Conservation (phyloP, 2,888 invertebrate genomes). For the Xylophagus ater region DNA sequence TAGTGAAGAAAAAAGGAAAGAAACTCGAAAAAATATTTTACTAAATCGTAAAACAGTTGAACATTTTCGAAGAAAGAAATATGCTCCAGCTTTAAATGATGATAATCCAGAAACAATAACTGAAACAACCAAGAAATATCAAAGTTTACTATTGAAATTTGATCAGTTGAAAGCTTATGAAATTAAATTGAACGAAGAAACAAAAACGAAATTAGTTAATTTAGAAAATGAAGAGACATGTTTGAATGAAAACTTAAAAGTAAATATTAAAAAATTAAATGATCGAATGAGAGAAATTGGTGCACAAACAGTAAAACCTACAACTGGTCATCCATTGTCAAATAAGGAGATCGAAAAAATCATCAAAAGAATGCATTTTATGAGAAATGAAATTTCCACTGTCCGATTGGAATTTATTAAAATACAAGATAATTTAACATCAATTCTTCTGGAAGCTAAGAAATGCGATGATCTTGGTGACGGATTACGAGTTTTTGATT, state of each 20-base stretch:
- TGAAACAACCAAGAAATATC: constrained; percentile 18
- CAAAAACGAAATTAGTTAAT: constrained; percentile 2
- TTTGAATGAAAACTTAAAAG: constrained; percentile 4
- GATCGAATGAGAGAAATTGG: constrained; percentile 14
- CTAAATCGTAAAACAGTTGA: constrained; percentile 24
- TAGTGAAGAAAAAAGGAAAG: not conserved
- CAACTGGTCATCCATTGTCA: constrained; percentile 7
- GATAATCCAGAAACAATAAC: constrained; percentile 17
- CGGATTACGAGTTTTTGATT: constrained; percentile 26
- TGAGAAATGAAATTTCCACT: constrained; percentile 26
- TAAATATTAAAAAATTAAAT: constrained; percentile 15
- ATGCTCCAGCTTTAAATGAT: constrained; percentile 21
- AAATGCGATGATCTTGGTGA: constrained; percentile 28
- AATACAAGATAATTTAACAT: constrained; percentile 21
- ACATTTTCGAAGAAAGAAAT: constrained; percentile 24
- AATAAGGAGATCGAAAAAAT: constrained; percentile 17
- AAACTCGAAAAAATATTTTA: constrained; percentile 13
- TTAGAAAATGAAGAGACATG: constrained; percentile 5
- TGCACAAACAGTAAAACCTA: constrained; percentile 2
- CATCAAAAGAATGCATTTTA: constrained; percentile 19
- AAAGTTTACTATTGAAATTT: constrained; percentile 14
- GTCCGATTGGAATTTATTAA: constrained; percentile 24
- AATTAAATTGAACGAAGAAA: constrained; percentile 3
- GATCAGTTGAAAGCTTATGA: constrained; percentile 19
- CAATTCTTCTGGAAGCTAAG: constrained; percentile 16